Percentiles rank a stretch among this genome's conserved stretches.
These are phyloP conservation scores for Caranx melampygus DNA, from an alignment of 2,113 vertebrate genomes.

Conservation along the genomic window DNA sequence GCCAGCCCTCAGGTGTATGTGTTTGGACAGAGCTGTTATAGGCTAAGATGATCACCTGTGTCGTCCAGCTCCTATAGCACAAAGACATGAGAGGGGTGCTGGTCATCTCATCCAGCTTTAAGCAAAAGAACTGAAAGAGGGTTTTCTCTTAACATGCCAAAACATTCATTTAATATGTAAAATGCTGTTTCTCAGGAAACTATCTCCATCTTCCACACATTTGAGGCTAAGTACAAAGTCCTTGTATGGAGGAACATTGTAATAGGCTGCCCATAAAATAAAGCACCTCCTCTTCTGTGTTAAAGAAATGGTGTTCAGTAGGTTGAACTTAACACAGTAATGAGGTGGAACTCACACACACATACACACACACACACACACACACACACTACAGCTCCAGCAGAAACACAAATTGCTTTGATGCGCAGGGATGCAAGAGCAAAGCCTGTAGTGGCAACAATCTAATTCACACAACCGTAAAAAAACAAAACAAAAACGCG, in stretches of 20 bases:
- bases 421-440: constrained; percentile 9
- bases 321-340: background rate
- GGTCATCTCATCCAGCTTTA: no score
- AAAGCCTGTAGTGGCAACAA: constrained; percentile 6
- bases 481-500: background rate
- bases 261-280: background rate
- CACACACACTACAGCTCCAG: background rate
- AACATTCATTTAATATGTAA: background rate
- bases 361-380: background rate
- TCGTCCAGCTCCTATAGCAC: no score
- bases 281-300: background rate
- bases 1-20: no score
- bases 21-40: background rate
- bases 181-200: background rate
- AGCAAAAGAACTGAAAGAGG: background rate
- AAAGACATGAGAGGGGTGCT: no score
- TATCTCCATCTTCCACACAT: background rate
- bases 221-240: background rate
- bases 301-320: background rate
- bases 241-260: background rate
- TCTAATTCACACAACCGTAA: constrained; percentile 12
- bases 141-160: background rate
- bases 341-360: background rate
- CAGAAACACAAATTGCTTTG: constrained; percentile 8
- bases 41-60: background rate